Evolutionary conservation across 2,797 vertebrate species (phyloP).

Genomic region (Coregonus suidteri): DNA sequence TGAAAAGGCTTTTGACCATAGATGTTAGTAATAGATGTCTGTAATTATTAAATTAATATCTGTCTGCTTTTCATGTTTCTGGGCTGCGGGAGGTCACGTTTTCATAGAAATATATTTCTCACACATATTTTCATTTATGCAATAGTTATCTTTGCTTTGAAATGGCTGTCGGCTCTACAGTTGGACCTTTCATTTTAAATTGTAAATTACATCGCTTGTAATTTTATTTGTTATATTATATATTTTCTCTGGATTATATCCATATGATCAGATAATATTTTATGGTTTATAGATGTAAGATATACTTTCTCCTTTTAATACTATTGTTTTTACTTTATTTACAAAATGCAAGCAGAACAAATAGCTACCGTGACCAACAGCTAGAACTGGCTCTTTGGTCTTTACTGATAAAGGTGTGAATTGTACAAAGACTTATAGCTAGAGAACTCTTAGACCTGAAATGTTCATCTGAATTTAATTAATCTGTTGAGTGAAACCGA

Average conservation of each 20-base stretch:
- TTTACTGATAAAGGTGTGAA: constrained; percentile 8
- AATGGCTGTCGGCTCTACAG: constrained; percentile 33
- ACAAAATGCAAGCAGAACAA: constrained; percentile 33
- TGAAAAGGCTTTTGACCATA: constrained; percentile 14
- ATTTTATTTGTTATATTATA: constrained; percentile 29
- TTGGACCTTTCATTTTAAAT: constrained; percentile 43
- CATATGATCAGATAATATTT: constrained; percentile 37
- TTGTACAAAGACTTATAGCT: constrained; percentile 17
- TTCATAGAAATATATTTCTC: neutral
- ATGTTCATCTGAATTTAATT: constrained; percentile 13
- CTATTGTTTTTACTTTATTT: constrained; percentile 39
- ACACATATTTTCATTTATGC: constrained; percentile 46
- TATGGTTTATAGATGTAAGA: constrained; percentile 46
- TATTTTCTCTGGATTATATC: constrained; percentile 29
- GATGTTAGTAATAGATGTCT: neutral
- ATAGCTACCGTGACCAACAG: constrained; percentile 14
- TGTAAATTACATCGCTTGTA: constrained; percentile 12
- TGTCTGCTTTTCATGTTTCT: constrained; percentile 15
- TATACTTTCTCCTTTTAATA: constrained; percentile 14
- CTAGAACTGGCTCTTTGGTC: constrained; percentile 2
- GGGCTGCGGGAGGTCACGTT: constrained; percentile 10
- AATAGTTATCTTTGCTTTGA: constrained; percentile 19
- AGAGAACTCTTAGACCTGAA: neutral
- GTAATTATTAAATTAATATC: constrained; percentile 7
- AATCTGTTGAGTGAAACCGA: constrained; percentile 19